Evolutionary conservation across 2,888 invertebrate genomes (phyloP).

Genomic region (Liopterus haemorrhoidalis): DNA sequence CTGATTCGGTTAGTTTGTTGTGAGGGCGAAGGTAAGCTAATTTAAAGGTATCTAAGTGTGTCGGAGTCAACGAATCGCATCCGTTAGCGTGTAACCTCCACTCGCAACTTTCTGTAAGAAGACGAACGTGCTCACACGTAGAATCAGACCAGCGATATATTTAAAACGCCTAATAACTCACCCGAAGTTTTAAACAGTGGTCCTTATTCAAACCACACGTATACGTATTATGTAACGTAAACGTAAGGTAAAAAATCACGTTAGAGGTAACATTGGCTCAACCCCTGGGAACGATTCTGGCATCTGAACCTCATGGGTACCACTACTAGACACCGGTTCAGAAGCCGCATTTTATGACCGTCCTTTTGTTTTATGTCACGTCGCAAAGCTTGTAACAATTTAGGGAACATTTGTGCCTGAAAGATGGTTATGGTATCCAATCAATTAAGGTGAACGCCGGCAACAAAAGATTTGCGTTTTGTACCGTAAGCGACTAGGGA

Average conservation of each 20-base stretch:
- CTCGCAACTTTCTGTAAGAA: no score
- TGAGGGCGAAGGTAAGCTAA: no score
- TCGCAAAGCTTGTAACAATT: constrained; percentile 2
- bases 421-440: constrained; percentile 37
- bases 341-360: constrained; percentile 20
- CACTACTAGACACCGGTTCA: constrained; percentile 16
- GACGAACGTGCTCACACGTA: no score
- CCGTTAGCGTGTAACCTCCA: no score
- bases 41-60: no score
- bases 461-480: no score
- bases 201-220: constrained; percentile 27
- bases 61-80: no score
- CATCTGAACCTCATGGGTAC: constrained; percentile 15
- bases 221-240: constrained; percentile 5
- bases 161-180: constrained; percentile 26
- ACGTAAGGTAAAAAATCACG: constrained; percentile 12
- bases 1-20: no score
- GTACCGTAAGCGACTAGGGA: no score
- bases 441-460: constrained; percentile 34
- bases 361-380: constrained; percentile 19
- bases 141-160: no score
- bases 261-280: background rate
- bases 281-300: constrained; percentile 16
- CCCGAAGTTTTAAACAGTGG: constrained; percentile 22
- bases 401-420: constrained; percentile 36